These are phyloP conservation scores for Ophioninae sp. DNA, from an alignment of 2,888 invertebrate species.

Conservation along the genomic window DNA sequence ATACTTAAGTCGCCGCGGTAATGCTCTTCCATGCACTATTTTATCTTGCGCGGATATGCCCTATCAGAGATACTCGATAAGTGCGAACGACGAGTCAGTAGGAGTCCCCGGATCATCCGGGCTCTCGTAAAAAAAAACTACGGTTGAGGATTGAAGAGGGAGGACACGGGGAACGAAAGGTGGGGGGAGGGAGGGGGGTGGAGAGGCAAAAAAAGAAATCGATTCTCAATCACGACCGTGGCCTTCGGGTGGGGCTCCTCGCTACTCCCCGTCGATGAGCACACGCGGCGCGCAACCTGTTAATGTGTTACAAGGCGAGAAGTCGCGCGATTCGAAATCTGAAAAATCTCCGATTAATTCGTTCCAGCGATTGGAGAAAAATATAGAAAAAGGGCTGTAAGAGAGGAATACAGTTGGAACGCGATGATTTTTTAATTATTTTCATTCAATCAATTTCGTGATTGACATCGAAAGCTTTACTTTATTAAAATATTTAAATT, in stretches of 20 bases:
- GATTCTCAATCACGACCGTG: conserved; percentile 65
- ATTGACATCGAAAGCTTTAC: no score
- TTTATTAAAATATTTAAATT: no score
- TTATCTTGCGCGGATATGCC: conserved; percentile 53
- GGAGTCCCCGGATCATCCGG: conserved; percentile 10
- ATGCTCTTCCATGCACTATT: conserved; percentile 49
- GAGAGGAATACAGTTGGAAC: background rate
- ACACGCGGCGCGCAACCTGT: no score
- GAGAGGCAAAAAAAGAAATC: conserved; percentile 19
- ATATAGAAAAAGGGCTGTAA: no score
- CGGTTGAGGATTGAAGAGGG: no score
- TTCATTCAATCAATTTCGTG: no score
- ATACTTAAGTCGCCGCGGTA: background rate
- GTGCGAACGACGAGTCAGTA: conserved; percentile 31
- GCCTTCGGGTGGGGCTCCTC: conserved; percentile 59
- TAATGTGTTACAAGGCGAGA: background rate
- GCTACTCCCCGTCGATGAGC: conserved; percentile 3
- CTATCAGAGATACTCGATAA: conserved; percentile 57
- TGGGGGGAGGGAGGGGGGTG: background rate
- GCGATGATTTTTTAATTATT: no score
- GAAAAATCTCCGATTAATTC: no score
- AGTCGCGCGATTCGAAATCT: no score
- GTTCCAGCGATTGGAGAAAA: no score
- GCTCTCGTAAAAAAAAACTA: background rate
- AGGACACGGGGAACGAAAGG: background rate